Conservation (phyloP, 2,797 vertebrate species). For the Ctenopoma multispine region DNA sequence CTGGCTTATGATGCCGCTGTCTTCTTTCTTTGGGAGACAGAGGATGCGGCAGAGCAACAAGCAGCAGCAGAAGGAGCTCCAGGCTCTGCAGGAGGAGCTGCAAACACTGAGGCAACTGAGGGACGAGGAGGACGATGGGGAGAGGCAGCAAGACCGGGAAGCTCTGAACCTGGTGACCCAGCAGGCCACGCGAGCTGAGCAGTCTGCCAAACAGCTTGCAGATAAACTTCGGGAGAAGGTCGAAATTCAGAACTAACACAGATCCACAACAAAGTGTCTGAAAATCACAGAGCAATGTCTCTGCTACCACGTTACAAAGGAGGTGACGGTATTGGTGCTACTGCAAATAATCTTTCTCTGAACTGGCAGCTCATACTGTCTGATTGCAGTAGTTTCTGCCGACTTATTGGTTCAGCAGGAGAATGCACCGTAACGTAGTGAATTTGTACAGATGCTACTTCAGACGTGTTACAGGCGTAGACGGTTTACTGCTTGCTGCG, state of each 20-base stretch:
- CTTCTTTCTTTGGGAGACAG: conserved; percentile 45
- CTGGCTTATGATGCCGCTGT: too few species aligned
- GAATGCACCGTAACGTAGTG: too few species aligned
- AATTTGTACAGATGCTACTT: background rate
- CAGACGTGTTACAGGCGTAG: too few species aligned
- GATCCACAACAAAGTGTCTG: background rate
- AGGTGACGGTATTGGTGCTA: too few species aligned
- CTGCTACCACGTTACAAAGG: background rate
- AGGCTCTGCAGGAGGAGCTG: conserved; percentile 49
- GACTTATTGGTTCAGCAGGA: background rate
- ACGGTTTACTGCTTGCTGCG: background rate
- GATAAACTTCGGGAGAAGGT: conserved; percentile 79
- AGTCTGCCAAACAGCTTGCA: conserved; percentile 52
- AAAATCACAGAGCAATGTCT: background rate
- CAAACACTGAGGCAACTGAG: conserved; percentile 44
- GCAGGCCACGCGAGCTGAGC: conserved; percentile 63
- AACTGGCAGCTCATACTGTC: background rate
- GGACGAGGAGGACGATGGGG: conserved; percentile 45
- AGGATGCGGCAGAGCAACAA: conserved; percentile 67
- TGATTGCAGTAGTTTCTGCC: conserved; percentile 7
- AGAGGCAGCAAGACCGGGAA: conserved; percentile 47
- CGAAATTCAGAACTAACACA: background rate
- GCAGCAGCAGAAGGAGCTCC: conserved; percentile 59
- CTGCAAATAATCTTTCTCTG: conserved; percentile 16
- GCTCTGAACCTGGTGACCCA: conserved; percentile 48